These are phyloP conservation scores for Cacatua alba DNA, from an alignment of 2,113 vertebrate species.

Conservation along the genomic window DNA sequence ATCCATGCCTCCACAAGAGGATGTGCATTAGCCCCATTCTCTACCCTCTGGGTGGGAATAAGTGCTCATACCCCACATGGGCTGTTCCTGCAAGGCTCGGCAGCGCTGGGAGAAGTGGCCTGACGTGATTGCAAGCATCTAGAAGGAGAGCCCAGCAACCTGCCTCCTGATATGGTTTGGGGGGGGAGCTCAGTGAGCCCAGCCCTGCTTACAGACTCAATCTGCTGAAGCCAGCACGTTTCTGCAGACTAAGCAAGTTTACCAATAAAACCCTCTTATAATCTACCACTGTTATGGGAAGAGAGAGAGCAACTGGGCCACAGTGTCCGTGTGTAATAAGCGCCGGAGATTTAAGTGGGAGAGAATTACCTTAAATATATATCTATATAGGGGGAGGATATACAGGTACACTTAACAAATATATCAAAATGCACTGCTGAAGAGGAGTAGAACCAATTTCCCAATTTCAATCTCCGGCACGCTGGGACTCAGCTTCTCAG, in stretches of 20 bases:
- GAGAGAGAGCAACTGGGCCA: background rate
- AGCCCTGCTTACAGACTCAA: constrained; percentile 11
- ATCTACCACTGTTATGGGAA: constrained; percentile 31
- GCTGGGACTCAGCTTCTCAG: constrained; percentile 55
- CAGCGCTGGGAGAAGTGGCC: accelerated
- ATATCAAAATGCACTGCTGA: background rate
- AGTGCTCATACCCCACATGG: background rate
- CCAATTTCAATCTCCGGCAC: constrained; percentile 61
- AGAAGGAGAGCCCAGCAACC: background rate
- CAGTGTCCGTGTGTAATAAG: constrained; percentile 35
- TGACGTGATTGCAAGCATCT: accelerated
- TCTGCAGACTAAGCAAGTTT: constrained; percentile 69
- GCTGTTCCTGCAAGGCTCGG: background rate
- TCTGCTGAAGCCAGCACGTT: constrained; percentile 57
- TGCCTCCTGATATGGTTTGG: background rate
- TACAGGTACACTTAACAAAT: constrained; percentile 13
- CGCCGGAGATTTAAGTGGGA: constrained; percentile 55
- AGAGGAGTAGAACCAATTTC: constrained; percentile 74
- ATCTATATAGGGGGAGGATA: constrained; percentile 15
- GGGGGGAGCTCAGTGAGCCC: background rate
- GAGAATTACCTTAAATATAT: constrained; percentile 66
- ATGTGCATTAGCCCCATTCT: background rate
- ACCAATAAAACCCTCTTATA: constrained; percentile 68
- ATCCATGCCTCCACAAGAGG: background rate
- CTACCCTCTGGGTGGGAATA: background rate